Base-by-base conservation (phyloP, 2,888 invertebrate genomes). In the Polietes domitor region DNA sequence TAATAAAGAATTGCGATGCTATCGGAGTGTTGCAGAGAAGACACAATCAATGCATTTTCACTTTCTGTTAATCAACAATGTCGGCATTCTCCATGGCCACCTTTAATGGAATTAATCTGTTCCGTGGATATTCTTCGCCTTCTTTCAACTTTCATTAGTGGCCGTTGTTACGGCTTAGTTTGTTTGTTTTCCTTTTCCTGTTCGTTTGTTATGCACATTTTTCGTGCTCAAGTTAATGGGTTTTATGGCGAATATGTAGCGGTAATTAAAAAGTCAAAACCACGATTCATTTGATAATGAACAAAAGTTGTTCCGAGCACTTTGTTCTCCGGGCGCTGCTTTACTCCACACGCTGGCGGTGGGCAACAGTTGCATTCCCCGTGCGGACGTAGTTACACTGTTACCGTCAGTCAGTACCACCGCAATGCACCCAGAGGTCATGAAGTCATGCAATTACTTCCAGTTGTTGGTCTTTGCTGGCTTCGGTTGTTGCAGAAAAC, bases 381-480 rank as follows among this genome's bases (percentile, higher is more conserved):
- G 28, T 17, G 7, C 61, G 19, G 26, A 26, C 61, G 28, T 28
- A n/a, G 61, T 17, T 24, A n/a, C 61, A 28, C 28, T 41, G 41
- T 41, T 65, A 65, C 21, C 41, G 37, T 65, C 32, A n/a, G 37
- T 65, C 32, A n/a, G 41, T 2, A 37, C 17, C 19, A 19, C 65
- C 71, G 58, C 63, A 68, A 55, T 65, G 72, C 41, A 72, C 61
- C 63, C 78, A 75, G 53, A 75, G 82, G 73, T 75, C 74, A 63
- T 71, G 58, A 75, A 76, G 72, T 78, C 82, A 72, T 72, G 72
- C 75, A 82, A 79, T 78, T 82, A 79, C 65, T 79, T 79, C 75
- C 72, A 76, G 70, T 79, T 79, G 82, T 82, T 79, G 78, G 65
- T 75, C 37, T 82, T 78, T 79, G 55, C 21, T 72, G 47, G 63